A percentile compares a stretch with the other conserved stretches of the same genome.
These are phyloP conservation scores for Synanthedon myopaeformis DNA, from an alignment of 2,888 invertebrate genomes.

Conservation along the genomic window DNA sequence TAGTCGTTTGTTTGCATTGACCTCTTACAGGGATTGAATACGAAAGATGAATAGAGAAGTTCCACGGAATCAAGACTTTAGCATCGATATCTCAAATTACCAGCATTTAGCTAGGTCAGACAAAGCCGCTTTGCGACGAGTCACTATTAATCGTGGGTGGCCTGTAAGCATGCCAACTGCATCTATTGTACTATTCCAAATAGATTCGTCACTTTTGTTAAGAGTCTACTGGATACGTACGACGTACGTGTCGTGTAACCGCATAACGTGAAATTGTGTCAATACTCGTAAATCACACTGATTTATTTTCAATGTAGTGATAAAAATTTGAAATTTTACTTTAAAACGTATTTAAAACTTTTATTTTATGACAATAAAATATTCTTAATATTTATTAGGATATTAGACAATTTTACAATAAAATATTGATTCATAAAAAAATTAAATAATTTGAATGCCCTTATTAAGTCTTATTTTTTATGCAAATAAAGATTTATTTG, in stretches of 20 bases:
- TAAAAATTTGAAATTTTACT: too few relatives aligned
- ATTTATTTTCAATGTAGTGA: not conserved
- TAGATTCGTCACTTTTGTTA: constrained; percentile 46
- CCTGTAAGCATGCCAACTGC: constrained; percentile 20
- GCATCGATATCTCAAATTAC: constrained; percentile 37
- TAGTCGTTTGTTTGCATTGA: constrained; percentile 1
- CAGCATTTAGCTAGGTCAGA: constrained; percentile 30
- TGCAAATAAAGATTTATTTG: too few relatives aligned
- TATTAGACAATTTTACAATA: too few relatives aligned
- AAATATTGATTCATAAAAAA: too few relatives aligned
- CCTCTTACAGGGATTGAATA: constrained; percentile 1
- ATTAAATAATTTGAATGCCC: too few relatives aligned
- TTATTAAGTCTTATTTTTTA: too few relatives aligned
- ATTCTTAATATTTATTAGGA: too few relatives aligned
- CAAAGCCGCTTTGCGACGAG: constrained; percentile 29
- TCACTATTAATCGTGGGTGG: constrained; percentile 54
- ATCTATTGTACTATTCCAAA: constrained; percentile 29
- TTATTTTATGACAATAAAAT: too few relatives aligned
- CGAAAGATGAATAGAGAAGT: not conserved
- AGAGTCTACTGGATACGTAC: constrained; percentile 19
- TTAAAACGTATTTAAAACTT: too few relatives aligned
- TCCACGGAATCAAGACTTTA: constrained; percentile 29
- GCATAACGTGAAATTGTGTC: too few relatives aligned
- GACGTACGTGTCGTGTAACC: constrained; percentile 8
- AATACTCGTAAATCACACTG: too few relatives aligned